These are phyloP conservation scores for human DNA, from an alignment of 2,113 vertebrate genomes.

Conservation along the genomic window DNA sequence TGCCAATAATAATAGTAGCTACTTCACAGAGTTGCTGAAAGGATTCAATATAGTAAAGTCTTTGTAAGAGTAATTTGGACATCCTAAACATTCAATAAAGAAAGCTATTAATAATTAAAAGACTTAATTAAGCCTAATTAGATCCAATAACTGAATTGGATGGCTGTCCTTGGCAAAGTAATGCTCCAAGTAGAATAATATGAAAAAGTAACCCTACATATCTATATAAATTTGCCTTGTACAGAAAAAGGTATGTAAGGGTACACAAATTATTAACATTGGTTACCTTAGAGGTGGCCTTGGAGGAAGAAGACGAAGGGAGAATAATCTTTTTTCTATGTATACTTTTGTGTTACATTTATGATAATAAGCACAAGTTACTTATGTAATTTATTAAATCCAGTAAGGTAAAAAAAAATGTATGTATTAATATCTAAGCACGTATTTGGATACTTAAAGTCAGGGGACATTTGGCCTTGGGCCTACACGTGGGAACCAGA, in stretches of 20 bases:
- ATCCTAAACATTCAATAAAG: neutral
- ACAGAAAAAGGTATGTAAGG: neutral
- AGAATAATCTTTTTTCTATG: neutral
- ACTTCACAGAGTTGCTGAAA: neutral
- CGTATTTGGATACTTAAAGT: neutral
- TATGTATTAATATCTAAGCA: neutral
- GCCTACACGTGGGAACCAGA: neutral
- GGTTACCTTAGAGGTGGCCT: neutral
- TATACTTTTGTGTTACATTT: neutral
- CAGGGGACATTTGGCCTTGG: neutral
- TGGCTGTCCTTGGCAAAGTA: constrained; percentile 1
- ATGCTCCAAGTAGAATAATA: neutral
- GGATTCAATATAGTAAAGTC: constrained; percentile 16
- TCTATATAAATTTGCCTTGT: neutral
- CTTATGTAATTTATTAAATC: neutral
- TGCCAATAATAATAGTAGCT: neutral
- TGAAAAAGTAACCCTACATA: neutral
- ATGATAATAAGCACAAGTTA: neutral
- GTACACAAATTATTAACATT: neutral
- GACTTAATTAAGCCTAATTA: neutral
- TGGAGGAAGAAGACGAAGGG: neutral
- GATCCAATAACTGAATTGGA: constrained; percentile 2
- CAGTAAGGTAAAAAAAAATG: constrained; percentile 23
- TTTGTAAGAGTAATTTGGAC: neutral
- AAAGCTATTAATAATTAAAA: constrained; percentile 33